Evolutionary conservation across 2,113 vertebrate species (phyloP).

Genomic region (Arizona elegans): DNA sequence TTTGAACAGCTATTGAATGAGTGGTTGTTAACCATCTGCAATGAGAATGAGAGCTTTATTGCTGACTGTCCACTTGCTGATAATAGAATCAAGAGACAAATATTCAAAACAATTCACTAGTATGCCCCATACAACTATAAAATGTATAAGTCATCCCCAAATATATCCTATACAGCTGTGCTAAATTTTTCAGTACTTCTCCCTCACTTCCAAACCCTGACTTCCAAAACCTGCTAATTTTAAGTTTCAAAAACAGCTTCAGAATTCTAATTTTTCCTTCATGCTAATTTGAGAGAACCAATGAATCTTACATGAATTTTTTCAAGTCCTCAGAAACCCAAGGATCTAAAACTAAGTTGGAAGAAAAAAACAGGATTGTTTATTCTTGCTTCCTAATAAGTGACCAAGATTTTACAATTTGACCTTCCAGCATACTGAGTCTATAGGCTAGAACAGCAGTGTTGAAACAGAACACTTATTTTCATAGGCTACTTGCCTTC

Average conservation of each 20-base stretch:
- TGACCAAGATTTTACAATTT: background rate
- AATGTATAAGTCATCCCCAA: background rate
- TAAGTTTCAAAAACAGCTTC: background rate
- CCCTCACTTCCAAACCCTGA: background rate
- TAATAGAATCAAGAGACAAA: background rate
- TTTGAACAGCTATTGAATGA: background rate
- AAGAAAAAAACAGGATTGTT: background rate
- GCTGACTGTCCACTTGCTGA: background rate
- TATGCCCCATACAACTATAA: background rate
- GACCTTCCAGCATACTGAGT: background rate
- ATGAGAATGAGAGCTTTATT: background rate
- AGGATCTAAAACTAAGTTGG: background rate
- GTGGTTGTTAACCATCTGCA: background rate
- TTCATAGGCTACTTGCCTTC: slow-evolving; percentile 64
- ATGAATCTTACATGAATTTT: background rate
- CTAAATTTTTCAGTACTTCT: background rate
- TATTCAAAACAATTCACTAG: background rate
- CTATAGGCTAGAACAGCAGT: background rate
- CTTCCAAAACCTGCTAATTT: background rate
- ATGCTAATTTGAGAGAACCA: background rate
- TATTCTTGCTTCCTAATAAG: background rate
- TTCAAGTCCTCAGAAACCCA: background rate
- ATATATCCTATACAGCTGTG: background rate
- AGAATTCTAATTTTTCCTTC: background rate
- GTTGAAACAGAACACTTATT: background rate